Evolutionary conservation across 2,888 invertebrate genomes (phyloP).

Genomic region (Tiliacea citrago): DNA sequence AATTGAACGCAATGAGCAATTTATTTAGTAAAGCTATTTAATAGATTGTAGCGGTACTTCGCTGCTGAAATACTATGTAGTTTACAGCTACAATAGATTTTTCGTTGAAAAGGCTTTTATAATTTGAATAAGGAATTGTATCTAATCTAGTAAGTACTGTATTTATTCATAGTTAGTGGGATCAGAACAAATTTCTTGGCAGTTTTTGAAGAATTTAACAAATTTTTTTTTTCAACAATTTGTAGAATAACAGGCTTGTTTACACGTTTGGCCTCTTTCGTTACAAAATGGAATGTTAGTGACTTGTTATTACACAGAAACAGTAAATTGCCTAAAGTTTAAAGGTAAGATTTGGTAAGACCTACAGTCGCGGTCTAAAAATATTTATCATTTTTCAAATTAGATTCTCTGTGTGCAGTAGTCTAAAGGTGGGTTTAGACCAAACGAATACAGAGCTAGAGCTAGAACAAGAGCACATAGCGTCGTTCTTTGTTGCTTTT

Average conservation of each 20-base stretch:
- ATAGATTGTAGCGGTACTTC: background rate
- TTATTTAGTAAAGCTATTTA: conserved; percentile 10
- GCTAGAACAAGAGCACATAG: too few species aligned
- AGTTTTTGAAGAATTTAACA: background rate
- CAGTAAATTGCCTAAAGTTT: background rate
- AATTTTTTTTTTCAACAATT: too few species aligned
- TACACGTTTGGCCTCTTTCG: conserved; percentile 20
- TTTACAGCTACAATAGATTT: background rate
- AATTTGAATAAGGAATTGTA: background rate
- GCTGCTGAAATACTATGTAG: background rate
- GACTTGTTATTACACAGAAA: background rate
- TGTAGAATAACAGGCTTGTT: conserved; percentile 3
- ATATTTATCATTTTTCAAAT: too few species aligned
- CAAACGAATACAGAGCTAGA: too few species aligned
- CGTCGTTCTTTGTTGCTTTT: too few species aligned
- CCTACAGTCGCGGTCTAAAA: too few species aligned
- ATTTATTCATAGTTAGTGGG: background rate
- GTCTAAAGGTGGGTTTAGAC: too few species aligned
- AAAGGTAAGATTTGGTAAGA: too few species aligned
- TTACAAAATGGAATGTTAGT: background rate
- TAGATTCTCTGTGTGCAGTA: too few species aligned
- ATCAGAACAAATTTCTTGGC: background rate
- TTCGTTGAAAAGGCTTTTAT: background rate
- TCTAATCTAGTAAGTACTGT: background rate
- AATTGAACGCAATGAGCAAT: conserved; percentile 28